Evolutionary conservation across 2,888 invertebrate species (phyloP).

Genomic region (Drosophila birchii): DNA sequence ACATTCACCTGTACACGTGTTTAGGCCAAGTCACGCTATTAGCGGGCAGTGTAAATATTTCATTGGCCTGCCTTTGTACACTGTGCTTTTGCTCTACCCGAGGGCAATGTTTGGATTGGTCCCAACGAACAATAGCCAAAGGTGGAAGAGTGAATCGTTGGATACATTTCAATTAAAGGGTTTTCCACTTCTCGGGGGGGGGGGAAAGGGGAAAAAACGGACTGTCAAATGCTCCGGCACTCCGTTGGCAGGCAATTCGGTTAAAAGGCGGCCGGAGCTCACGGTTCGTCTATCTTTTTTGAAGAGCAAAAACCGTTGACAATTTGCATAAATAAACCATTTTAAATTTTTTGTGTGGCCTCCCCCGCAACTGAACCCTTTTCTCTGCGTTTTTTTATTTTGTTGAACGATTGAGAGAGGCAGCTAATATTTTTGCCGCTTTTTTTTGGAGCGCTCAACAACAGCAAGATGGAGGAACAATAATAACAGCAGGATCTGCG

Average conservation of each 20-base stretch:
- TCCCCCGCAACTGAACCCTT: slow-evolving; percentile 30
- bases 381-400: slow-evolving; percentile 13
- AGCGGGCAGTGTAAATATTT: slow-evolving; percentile 52
- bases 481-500: slow-evolving; percentile 29
- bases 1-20: not conserved
- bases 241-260: slow-evolving; percentile 40
- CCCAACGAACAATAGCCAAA: slow-evolving; percentile 14
- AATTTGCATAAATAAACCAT: slow-evolving; percentile 57
- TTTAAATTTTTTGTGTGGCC: slow-evolving; percentile 22
- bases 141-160: slow-evolving; percentile 8
- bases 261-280: slow-evolving; percentile 25
- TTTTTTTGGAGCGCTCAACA: slow-evolving; percentile 22
- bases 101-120: slow-evolving; percentile 31
- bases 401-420: slow-evolving; percentile 46
- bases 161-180: slow-evolving; percentile 34
- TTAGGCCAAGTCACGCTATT: slow-evolving; percentile 51
- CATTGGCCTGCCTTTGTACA: slow-evolving; percentile 47
- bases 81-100: slow-evolving; percentile 21
- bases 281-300: slow-evolving; percentile 30
- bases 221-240: slow-evolving; percentile 30
- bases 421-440: slow-evolving; percentile 47
- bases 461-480: slow-evolving; percentile 31
- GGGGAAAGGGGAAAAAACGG: not conserved
- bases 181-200: not conserved
- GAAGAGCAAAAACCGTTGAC: slow-evolving; percentile 34